A percentile compares a stretch with the other conserved stretches of the same genome.
These are phyloP conservation scores for Himalopsyche phryganea DNA, from an alignment of 1,140 invertebrate species.

Conservation along the genomic window DNA sequence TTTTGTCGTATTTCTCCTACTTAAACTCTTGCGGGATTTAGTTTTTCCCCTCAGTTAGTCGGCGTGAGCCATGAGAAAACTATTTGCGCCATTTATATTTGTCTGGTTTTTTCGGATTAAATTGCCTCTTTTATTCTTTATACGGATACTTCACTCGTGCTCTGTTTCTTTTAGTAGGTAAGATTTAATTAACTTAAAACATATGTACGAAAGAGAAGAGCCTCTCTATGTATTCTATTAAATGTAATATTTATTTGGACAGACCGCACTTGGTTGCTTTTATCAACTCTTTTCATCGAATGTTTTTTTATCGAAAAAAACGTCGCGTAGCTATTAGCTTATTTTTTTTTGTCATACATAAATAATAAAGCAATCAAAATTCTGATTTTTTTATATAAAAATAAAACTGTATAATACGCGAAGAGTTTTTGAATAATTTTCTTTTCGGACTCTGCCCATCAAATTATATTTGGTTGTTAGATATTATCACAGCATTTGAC, in stretches of 20 bases:
- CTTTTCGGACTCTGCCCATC: too few relatives aligned
- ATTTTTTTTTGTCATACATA: conserved; percentile 12
- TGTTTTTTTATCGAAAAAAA: conserved; percentile 24
- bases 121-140: conserved; percentile 33
- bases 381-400: too few relatives aligned
- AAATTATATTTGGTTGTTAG: too few relatives aligned
- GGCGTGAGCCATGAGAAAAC: conserved; percentile 23
- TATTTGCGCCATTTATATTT: conserved; percentile 29
- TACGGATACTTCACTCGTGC: conserved; percentile 18
- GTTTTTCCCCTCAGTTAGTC: conserved; percentile 13
- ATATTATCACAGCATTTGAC: too few relatives aligned
- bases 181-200: conserved; percentile 35
- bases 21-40: conserved; percentile 15
- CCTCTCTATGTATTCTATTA: conserved; percentile 23
- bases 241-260: conserved; percentile 30
- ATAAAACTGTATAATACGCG: too few relatives aligned
- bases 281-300: conserved; percentile 22
- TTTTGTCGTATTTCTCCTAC: conserved; percentile 3
- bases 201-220: conserved; percentile 30
- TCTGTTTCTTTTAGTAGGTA: conserved; percentile 29
- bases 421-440: too few relatives aligned
- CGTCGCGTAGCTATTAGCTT: neutral
- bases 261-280: conserved; percentile 23
- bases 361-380: conserved; percentile 12
- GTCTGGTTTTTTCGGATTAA: conserved; percentile 32